Evolutionary conservation across 1,140 invertebrate species (phyloP), one percentile per base, ranked within the genome.

Genomic region (Triops cancriformis): DNA sequence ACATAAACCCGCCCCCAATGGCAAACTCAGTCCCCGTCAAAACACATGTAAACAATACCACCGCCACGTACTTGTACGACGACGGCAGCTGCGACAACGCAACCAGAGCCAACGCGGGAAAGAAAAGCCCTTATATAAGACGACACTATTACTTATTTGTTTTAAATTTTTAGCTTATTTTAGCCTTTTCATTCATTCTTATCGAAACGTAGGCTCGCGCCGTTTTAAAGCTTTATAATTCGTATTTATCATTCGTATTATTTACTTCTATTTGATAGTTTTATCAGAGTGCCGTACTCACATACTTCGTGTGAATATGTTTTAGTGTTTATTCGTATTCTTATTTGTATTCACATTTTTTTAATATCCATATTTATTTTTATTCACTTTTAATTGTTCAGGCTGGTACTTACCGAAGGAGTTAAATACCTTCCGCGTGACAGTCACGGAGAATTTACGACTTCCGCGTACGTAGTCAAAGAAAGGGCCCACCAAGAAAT

Each of bases 361-460:
- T n/a, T n/a, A n/a, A n/a, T n/a, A n/a, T n/a, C n/a, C n/a, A n/a
- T n/a, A n/a, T n/a, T n/a, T n/a, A n/a, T n/a, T n/a, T n/a, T n/a
- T n/a, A n/a, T n/a, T n/a, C n/a, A n/a, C n/a, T n/a, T n/a, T n/a
- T n/a, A n/a, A n/a, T 9, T n/a, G 4, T n/a, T 64, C 5, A 64
- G 23, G 1, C 18, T 45, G 43, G 6, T n/a, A n/a, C 74, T 79
- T 77, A 83, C 82, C 82, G 11, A 81, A 51, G 2, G 81, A 81
- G 72, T 82, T 82, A 42, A 83, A 83, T 26, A 80, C 75, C 80
- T 83, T 83, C 26, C 82, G 76, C 7, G 82, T 74, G n/a, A 41
- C 78, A 0, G 81, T 81, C 5, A 81, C 7, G 10, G 79, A 78
- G 42, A 76, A 80, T 12, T 76, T 73, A 18, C 82, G 80, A 28